Conservation (phyloP, 2,113 vertebrate genomes). For the Vireo altiloquus region DNA sequence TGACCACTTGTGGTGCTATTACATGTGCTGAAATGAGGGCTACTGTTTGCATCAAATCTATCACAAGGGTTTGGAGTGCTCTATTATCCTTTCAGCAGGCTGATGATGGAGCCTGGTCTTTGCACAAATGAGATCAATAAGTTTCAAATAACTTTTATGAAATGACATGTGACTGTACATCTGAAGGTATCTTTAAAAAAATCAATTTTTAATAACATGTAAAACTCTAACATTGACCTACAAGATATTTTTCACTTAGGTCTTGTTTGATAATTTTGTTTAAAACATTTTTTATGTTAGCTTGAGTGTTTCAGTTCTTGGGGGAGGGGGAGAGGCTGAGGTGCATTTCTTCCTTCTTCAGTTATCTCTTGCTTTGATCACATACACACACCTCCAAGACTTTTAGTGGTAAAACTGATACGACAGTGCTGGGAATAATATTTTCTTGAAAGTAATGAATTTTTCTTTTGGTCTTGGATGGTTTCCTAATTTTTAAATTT, state of each 20-base stretch:
- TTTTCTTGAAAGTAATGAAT: background rate
- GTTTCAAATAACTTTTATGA: conserved; percentile 75
- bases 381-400: background rate
- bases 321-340: accelerated
- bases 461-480: conserved; percentile 34
- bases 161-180: conserved; percentile 67
- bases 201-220: conserved; percentile 75
- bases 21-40: conserved; percentile 69
- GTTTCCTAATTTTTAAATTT: background rate
- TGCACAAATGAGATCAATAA: conserved; percentile 78
- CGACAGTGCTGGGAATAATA: background rate
- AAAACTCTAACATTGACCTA: conserved; percentile 61
- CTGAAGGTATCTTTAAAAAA: conserved; percentile 65
- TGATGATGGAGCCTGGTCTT: conserved; percentile 68
- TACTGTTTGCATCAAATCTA: conserved; percentile 74
- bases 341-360: background rate
- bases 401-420: conserved; percentile 23
- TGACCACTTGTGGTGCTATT: conserved; percentile 69
- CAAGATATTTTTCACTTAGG: conserved; percentile 41
- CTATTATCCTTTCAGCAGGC: conserved; percentile 78
- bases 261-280: conserved; percentile 64
- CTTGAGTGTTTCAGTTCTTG: conserved; percentile 5
- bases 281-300: conserved; percentile 55
- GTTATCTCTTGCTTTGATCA: background rate
- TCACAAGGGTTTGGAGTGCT: conserved; percentile 73